A percentile compares a stretch with the other conserved stretches of the same genome.
phyloP scores from a whole-genome alignment of 2,113 vertebrate genomes.

The Noctilio leporinus region DNA sequence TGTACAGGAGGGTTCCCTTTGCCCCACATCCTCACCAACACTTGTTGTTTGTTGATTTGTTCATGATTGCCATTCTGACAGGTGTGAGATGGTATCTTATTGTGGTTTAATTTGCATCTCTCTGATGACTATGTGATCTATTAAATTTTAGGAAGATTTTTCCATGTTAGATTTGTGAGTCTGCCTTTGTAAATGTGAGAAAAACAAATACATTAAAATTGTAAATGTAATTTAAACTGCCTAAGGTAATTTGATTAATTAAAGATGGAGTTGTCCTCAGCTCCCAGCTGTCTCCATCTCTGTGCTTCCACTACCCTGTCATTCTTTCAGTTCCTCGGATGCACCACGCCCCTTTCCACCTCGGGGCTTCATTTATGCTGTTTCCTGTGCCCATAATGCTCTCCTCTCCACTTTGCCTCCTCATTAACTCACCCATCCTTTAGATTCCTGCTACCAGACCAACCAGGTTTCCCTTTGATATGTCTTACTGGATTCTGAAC shows the following conservation, averaged over 20 bases:
- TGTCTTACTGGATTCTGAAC: background rate
- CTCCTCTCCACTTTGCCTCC: background rate
- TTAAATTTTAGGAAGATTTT: background rate
- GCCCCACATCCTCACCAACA: too few species aligned
- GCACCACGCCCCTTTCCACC: background rate
- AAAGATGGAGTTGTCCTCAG: too few species aligned
- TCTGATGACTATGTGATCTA: too few species aligned
- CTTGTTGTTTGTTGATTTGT: too few species aligned
- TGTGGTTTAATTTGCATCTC: too few species aligned
- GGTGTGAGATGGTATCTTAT: too few species aligned
- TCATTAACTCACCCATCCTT: background rate
- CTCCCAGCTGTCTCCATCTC: background rate
- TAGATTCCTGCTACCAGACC: background rate
- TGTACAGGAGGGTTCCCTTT: too few species aligned
- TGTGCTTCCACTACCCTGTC: background rate
- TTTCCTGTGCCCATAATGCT: background rate
- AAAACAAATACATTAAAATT: background rate
- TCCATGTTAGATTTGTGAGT: background rate
- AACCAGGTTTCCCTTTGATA: background rate
- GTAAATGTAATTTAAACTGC: background rate
- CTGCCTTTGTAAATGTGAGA: background rate
- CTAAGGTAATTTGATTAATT: background rate
- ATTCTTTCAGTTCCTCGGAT: background rate
- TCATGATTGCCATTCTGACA: too few species aligned
- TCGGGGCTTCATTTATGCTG: background rate